Conservation (phyloP, 2,113 vertebrate species). For the Poeciliopsis prolifica region DNA sequence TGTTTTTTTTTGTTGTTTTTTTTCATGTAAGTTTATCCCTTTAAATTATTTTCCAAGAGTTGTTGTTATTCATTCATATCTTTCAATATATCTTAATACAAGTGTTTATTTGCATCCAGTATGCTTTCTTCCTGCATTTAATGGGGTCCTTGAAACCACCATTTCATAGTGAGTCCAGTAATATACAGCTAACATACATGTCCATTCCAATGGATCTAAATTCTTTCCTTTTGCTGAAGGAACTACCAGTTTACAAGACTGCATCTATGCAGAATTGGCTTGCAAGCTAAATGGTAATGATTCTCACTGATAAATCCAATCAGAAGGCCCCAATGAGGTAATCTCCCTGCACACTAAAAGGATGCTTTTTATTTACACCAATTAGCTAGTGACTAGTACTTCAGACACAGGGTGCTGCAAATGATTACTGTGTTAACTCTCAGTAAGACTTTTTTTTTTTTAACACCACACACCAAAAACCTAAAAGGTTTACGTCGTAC, state of each 20-base stretch:
- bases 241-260: slow-evolving; percentile 34
- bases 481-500: neutral
- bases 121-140: neutral
- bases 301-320: slow-evolving; percentile 69
- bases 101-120: neutral
- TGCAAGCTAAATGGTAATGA: slow-evolving; percentile 67
- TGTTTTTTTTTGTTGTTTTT: too few relatives aligned
- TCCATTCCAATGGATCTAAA: slow-evolving; percentile 14
- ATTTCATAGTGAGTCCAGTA: neutral
- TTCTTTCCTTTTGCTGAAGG: slow-evolving; percentile 42
- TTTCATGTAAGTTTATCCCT: too few relatives aligned
- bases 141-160: neutral
- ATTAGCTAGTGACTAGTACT: slow-evolving; percentile 47
- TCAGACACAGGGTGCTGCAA: slow-evolving; percentile 19
- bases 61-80: too few relatives aligned
- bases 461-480: neutral
- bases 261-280: slow-evolving; percentile 40
- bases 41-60: too few relatives aligned
- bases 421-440: neutral
- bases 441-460: neutral
- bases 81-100: neutral
- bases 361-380: slow-evolving; percentile 66
- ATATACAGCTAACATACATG: neutral
- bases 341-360: slow-evolving; percentile 53
- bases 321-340: slow-evolving; percentile 53